Base-by-base conservation (phyloP, 2,888 invertebrate species). In the Rhamnusium bicolor region DNA sequence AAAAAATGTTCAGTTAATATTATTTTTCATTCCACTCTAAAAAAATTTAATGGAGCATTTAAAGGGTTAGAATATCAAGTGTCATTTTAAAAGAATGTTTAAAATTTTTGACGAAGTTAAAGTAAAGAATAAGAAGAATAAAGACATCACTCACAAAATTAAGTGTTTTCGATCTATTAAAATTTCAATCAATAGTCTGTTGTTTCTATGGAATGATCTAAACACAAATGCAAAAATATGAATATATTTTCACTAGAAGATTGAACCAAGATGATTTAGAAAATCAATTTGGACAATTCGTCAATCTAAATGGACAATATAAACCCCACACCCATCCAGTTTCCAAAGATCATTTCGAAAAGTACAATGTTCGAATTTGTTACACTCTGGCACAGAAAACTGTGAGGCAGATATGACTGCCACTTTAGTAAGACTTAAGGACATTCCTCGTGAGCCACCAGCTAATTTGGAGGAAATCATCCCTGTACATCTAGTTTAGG, bases 371-470 rank as follows among this genome's bases (percentile, higher is more conserved):
- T 32, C 18, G 18, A 58, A 58, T 58, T 58, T 58, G 18, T 14
- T 58, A 6, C 58, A 58, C 32, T 58, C 32, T 16, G 58, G 58
- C 29, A 58, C 32, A 16, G 58, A 58, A 58, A 58, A 58, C 7
- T 32, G 58, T 27, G 58, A 58, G 18, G 16, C 58, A 32, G 58
- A 58, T 32, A 29, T 24, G 7, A 24, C 19, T 18, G n/a, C 51
- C 3, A 51, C 18, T 51, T 51, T 51, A 51, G 16, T 51, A 51
- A 51, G 18, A 51, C 8, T 51, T 16, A 18, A 14, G 16, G 54
- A 54, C 3, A 54, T 54, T 24, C 54, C 10, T 6, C 19, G 10
- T 21, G 12, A 24, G 24, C 24, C n/a, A n/a, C n/a, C n/a, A n/a
- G n/a, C n/a, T n/a, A n/a, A n/a, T n/a, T n/a, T n/a, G n/a, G n/a